Base-by-base conservation (phyloP, 37 sponge, comb jelly and placozoan species). In the Tethya wilhelma region DNA sequence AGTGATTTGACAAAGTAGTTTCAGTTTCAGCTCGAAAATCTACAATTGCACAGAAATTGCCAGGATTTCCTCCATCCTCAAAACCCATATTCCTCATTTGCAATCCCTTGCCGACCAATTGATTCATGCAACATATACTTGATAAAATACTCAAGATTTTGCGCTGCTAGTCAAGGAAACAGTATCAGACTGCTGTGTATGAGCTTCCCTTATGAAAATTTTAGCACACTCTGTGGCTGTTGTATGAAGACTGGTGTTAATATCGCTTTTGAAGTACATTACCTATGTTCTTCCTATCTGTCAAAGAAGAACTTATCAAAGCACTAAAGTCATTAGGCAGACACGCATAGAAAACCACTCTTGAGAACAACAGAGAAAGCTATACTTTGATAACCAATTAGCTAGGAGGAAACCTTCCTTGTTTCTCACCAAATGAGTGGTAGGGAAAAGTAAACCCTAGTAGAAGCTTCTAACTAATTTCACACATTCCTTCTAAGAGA, bases 11-110 rank as follows among this genome's bases (percentile, higher is more conserved):
- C 33, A 73, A 56, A 25, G 55, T 30, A 57, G 56, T 31, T 8
- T 73, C 75, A 30, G 75, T 17, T 12, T 73, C 56, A 57, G 34
- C 37, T 17, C 75, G 56, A 73, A 73, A 73, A 30, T 73, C 39
- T 12, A 73, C 11, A 19, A 73, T 12, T 26, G 57, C 59, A 20
- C 25, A 11, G 26, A 53, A 53, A 57, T 57, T 73, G 55, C 56
- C 75, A 28, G 57, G 57, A 57, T 73, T 56, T 17, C 34, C 75
- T 8, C 20, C 34, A 49, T 64, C 36, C 36, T 32, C 67, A n/a
- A n/a, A n/a, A n/a, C n/a, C n/a, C n/a, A n/a, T n/a, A n/a, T n/a
- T n/a, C n/a, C n/a, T n/a, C n/a, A n/a, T n/a, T n/a, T n/a, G n/a
- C n/a, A n/a, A n/a, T n/a, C n/a, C n/a, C n/a, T n/a, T n/a, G n/a